These are phyloP conservation scores for Hycleus cichorii DNA, from an alignment of 1,140 invertebrate genomes.

Conservation along the genomic window DNA sequence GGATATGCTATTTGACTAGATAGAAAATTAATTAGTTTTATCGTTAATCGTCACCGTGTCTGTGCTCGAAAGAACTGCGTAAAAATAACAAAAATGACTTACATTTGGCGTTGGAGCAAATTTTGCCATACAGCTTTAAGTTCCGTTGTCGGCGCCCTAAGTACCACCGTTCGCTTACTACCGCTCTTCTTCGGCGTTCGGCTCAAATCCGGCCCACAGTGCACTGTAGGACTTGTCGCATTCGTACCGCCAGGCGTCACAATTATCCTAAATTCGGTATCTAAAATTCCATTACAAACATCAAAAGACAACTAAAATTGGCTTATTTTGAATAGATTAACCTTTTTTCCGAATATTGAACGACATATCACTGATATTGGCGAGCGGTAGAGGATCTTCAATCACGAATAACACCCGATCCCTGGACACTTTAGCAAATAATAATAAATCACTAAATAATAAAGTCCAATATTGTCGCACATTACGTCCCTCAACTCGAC, in stretches of 20 bases:
- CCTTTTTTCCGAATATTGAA: conserved; percentile 79
- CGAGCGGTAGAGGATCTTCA: conserved; percentile 72
- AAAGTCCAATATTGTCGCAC: conserved; percentile 76
- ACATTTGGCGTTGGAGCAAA: conserved; percentile 80
- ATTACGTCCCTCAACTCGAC: conserved; percentile 71
- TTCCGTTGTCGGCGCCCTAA: conserved; percentile 72
- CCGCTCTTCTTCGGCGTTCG: conserved; percentile 52
- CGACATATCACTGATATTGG: conserved; percentile 69
- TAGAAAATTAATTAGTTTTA: conserved; percentile 2
- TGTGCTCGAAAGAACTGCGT: conserved; percentile 3
- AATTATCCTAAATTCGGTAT: conserved; percentile 63
- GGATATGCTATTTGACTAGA: conserved; percentile 14
- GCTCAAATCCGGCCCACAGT: conserved; percentile 53
- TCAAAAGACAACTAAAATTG: background rate
- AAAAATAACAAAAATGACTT: conserved; percentile 37
- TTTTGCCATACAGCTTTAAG: conserved; percentile 85
- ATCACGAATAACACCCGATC: conserved; percentile 78
- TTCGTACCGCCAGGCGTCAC: conserved; percentile 48
- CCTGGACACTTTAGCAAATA: conserved; percentile 76
- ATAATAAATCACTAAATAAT: conserved; percentile 71
- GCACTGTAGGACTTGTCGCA: conserved; percentile 56
- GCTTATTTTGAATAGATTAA: conserved; percentile 26
- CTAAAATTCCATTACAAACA: conserved; percentile 37
- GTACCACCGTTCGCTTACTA: conserved; percentile 58
- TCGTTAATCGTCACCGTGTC: background rate